A percentile compares a stretch with the other conserved stretches of the same genome.
Evolutionary conservation across 2,113 vertebrate genomes (phyloP).

Genomic region (Rhinoptilus africanus): DNA sequence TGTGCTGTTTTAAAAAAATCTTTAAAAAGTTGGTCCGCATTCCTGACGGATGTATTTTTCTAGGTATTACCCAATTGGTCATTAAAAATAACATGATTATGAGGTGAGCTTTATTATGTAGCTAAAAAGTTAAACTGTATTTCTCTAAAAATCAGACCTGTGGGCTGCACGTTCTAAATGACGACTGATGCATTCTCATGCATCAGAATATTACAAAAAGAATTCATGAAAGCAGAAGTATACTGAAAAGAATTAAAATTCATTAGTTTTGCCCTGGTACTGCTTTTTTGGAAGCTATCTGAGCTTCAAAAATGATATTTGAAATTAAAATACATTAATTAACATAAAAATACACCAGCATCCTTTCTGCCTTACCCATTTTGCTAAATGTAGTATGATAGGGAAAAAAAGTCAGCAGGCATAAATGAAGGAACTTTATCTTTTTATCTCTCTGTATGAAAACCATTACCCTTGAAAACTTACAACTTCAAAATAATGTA

Average conservation of each 20-base stretch:
- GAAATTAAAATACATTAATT: conserved; percentile 56
- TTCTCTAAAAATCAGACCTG: conserved; percentile 19
- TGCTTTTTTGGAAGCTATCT: conserved; percentile 7
- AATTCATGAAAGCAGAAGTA: conserved; percentile 5
- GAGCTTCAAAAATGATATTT: conserved; percentile 34
- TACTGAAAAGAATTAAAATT: conserved; percentile 45
- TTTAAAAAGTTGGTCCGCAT: neutral
- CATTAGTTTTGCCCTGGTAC: conserved; percentile 28
- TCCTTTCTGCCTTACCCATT: conserved; percentile 1
- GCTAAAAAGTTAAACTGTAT: neutral
- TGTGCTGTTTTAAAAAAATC: neutral
- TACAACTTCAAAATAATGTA: conserved; percentile 22
- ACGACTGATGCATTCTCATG: neutral
- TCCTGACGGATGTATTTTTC: neutral
- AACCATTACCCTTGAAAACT: conserved; percentile 24
- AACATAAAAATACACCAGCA: conserved; percentile 46
- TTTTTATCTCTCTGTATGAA: neutral
- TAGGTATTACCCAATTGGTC: neutral
- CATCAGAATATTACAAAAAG: conserved; percentile 19
- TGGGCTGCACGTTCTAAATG: neutral
- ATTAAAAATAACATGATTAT: neutral
- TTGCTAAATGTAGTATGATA: conserved; percentile 1
- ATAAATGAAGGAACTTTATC: neutral
- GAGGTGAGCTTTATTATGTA: neutral
- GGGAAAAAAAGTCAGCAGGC: neutral